Evolutionary conservation across 2,888 invertebrate species (phyloP).

Genomic region (Zhengitettix transpicula): DNA sequence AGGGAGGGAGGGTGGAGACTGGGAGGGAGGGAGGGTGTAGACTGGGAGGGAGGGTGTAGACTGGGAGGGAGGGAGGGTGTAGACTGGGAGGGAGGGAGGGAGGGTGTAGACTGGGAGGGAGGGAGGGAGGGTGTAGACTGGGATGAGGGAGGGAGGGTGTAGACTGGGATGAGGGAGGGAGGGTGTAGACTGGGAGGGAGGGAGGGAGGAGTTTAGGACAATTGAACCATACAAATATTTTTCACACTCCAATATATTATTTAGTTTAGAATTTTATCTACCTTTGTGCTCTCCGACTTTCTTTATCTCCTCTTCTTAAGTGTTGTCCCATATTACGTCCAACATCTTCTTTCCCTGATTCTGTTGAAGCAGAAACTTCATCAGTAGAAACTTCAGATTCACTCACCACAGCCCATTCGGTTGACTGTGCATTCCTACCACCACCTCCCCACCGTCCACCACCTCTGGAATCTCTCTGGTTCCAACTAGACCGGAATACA

Average conservation of each 20-base stretch:
- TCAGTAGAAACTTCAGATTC: constrained; percentile 65
- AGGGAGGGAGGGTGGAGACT: not conserved
- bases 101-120: not conserved
- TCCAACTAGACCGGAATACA: constrained; percentile 6
- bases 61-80: not conserved
- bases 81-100: too few relatives aligned
- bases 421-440: constrained; percentile 22
- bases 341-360: constrained; percentile 38
- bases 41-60: not conserved
- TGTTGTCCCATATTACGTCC: constrained; percentile 34
- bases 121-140: too few relatives aligned
- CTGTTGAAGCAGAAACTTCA: constrained; percentile 39
- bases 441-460: constrained; percentile 23
- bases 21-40: not conserved
- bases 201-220: not conserved
- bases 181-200: not conserved
- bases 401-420: constrained; percentile 36
- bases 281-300: constrained; percentile 6
- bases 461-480: constrained; percentile 28
- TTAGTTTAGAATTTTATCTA: not conserved
- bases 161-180: too few relatives aligned
- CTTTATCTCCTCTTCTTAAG: constrained; percentile 1
- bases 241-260: too few relatives aligned
- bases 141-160: too few relatives aligned
- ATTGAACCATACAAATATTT: not conserved